Evolutionary conservation across 2,113 vertebrate genomes (phyloP).

Genomic region (Hippocampus guttulatus): DNA sequence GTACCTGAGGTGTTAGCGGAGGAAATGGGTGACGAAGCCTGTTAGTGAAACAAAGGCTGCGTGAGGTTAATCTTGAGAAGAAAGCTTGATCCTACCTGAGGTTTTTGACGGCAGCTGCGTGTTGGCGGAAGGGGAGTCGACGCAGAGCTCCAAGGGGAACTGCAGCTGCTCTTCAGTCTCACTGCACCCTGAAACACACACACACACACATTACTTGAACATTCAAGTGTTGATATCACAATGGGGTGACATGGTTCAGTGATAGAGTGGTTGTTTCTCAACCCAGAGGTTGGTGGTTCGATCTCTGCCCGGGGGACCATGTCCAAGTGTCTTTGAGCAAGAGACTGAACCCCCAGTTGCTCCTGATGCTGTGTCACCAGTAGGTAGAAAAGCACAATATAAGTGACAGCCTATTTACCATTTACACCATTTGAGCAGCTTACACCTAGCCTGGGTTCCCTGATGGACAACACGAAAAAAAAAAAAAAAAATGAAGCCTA

Average conservation of each 20-base stretch:
- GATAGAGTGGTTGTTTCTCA: too few relatives aligned
- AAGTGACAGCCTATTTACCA: too few relatives aligned
- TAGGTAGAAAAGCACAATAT: too few relatives aligned
- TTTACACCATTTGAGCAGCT: neutral
- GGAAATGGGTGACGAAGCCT: conserved; percentile 31
- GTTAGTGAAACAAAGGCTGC: conserved; percentile 37
- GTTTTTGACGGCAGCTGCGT: conserved; percentile 79
- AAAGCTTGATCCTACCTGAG: conserved; percentile 65
- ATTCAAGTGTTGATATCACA: neutral
- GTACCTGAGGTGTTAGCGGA: conserved; percentile 55
- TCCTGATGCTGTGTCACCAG: too few relatives aligned
- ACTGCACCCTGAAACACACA: conserved; percentile 67
- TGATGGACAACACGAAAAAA: too few relatives aligned
- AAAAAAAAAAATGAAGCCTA: conserved; percentile 2
- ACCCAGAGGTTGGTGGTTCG: too few relatives aligned
- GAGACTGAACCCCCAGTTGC: too few relatives aligned
- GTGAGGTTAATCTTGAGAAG: neutral
- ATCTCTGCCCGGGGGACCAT: too few relatives aligned
- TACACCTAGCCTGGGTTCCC: neutral
- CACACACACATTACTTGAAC: neutral
- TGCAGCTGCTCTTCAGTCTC: conserved; percentile 94
- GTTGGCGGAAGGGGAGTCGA: conserved; percentile 78
- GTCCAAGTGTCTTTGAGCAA: too few relatives aligned
- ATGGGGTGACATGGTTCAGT: neutral
- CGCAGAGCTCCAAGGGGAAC: conserved; percentile 87